phyloP scores from a whole-genome alignment of 2,113 vertebrate genomes.

The Microcebus ravelobensis region DNA sequence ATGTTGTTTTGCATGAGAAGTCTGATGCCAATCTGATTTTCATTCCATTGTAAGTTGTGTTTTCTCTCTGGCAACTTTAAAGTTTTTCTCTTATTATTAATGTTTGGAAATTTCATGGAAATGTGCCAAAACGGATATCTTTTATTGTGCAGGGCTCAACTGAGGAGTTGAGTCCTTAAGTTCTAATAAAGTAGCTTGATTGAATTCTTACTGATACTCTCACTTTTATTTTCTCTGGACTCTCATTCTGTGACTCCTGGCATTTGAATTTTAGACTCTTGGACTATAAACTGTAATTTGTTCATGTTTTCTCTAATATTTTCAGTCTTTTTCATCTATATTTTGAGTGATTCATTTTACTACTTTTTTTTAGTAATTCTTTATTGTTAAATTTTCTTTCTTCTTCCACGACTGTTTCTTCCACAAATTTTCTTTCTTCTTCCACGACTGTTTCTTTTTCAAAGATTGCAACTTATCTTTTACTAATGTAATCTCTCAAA shows the following conservation, averaged over 20 bases:
- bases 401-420: background rate
- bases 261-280: background rate
- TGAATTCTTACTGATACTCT: background rate
- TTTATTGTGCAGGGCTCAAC: background rate
- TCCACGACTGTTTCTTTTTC: background rate
- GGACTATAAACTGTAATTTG: background rate
- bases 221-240: background rate
- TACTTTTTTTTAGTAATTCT: background rate
- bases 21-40: background rate
- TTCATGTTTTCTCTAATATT: background rate
- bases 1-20: background rate
- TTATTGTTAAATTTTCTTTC: background rate
- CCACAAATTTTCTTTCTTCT: too few species aligned
- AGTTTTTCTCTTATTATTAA: background rate
- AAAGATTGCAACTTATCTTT: background rate
- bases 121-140: background rate
- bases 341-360: background rate
- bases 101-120: background rate
- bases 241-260: background rate
- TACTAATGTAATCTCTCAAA: background rate
- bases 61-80: slow-evolving; percentile 13
- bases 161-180: background rate
- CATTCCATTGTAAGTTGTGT: background rate
- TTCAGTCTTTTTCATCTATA: background rate
- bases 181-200: background rate